Evolutionary conservation across 2,888 invertebrate genomes (phyloP).

Genomic region (Anticlea derivata): DNA sequence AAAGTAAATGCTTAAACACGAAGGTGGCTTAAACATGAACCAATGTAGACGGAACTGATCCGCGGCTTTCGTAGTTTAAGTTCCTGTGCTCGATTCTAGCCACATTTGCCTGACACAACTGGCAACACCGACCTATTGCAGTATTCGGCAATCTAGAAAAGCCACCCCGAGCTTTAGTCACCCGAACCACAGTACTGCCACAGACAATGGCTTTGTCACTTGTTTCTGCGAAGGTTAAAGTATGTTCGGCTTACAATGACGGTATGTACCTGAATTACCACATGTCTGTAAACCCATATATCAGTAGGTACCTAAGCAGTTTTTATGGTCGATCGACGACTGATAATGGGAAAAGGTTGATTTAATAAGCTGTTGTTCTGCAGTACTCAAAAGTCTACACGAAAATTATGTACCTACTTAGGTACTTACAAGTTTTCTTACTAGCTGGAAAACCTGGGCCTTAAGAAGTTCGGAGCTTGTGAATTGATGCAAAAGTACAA

Average conservation of each 20-base stretch:
- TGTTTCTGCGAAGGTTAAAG: slow-evolving; percentile 58
- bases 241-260: slow-evolving; percentile 32
- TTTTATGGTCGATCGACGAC: slow-evolving; percentile 24
- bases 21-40: no score
- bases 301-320: slow-evolving; percentile 16
- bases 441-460: no score
- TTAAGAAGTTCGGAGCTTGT: no score
- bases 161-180: slow-evolving; percentile 68
- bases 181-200: slow-evolving; percentile 36
- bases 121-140: slow-evolving; percentile 17
- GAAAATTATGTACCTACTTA: no score
- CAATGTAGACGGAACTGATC: no score
- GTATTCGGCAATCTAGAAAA: slow-evolving; percentile 39
- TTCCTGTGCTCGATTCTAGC: background rate
- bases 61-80: no score
- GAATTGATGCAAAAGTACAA: no score
- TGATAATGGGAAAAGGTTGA: slow-evolving; percentile 31
- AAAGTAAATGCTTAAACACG: no score
- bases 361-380: slow-evolving; percentile 17
- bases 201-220: slow-evolving; percentile 76
- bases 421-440: no score
- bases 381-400: background rate
- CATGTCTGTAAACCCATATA: no score
- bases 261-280: no score
- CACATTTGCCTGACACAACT: background rate